These are phyloP conservation scores for Ophthalmolycus amberensis DNA, from an alignment of 2,113 vertebrate genomes.

Conservation along the genomic window DNA sequence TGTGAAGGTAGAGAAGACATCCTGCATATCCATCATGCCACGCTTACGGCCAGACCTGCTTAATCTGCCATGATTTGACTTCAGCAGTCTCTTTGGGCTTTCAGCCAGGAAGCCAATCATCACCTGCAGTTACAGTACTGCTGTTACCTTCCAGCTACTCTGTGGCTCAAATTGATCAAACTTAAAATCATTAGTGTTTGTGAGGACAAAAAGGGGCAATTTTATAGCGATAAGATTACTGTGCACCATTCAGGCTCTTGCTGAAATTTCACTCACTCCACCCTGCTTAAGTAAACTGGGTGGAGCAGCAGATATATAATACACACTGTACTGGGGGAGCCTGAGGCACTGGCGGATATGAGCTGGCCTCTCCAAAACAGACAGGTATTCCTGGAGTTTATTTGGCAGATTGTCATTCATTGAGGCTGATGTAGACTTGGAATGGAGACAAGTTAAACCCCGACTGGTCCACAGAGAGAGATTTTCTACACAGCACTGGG, in stretches of 20 bases:
- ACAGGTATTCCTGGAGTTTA: constrained; percentile 65
- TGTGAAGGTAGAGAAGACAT: constrained; percentile 46
- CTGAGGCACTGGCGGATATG: constrained; percentile 33
- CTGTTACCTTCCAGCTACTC: constrained; percentile 31
- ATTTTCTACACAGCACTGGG: constrained; percentile 31
- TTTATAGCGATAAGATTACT: constrained; percentile 8
- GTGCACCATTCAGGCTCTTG: constrained; percentile 13
- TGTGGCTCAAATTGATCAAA: constrained; percentile 17
- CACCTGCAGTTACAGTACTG: constrained; percentile 31
- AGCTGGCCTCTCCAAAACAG: constrained; percentile 51
- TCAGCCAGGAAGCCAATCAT: constrained; percentile 33
- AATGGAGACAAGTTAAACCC: constrained; percentile 49
- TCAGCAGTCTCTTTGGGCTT: constrained; percentile 15
- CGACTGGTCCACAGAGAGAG: constrained; percentile 46
- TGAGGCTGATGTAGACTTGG: constrained; percentile 46
- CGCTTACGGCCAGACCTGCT: constrained; percentile 21
- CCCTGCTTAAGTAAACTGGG: constrained; percentile 33
- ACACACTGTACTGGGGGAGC: constrained; percentile 27
- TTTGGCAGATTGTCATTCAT: constrained; percentile 55
- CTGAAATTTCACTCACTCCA: constrained; percentile 30
- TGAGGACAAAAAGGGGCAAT: neutral
- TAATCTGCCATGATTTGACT: constrained; percentile 40
- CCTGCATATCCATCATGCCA: constrained; percentile 55
- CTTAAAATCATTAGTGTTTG: constrained; percentile 6
- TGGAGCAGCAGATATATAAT: constrained; percentile 35